Base-by-base conservation (phyloP, 2,113 vertebrate species). In the Dissostichus mawsoni region DNA sequence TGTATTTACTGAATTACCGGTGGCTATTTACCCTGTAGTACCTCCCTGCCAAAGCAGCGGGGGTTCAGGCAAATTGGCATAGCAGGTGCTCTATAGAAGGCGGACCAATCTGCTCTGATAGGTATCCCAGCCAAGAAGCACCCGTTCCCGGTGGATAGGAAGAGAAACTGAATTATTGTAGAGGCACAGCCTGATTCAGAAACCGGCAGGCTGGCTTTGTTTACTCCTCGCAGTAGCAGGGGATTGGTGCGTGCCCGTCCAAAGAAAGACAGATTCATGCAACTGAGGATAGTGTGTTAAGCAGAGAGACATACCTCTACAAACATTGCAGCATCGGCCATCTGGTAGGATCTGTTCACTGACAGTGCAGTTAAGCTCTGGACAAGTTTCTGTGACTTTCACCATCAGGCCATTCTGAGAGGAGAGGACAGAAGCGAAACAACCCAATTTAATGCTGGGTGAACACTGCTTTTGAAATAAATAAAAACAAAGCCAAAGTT, bases 261-360 rank as follows among this genome's bases (percentile, higher is more conserved):
- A 65, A 18, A 52, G 44, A 61, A 50, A 59, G 48, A 69, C 14
- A 9, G 25, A 83, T 63, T 77, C 3, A 4, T 57, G 47, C 25
- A 71, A 23, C 57, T 7, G 16, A 57, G 17, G 47, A 36, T 5
- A 71, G 62, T 36, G 41, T 14, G 14, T 23, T 0, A 59, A 65
- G 76, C 11, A 18, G 48, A 6, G 16, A 45, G 36, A 71, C 85
- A 14, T 84, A 99, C 98, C 98, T 97, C 92, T 92, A 69, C 98
- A 99, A 73, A 99, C 97, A 14, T 94, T 96, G 91, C 98, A 99
- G 75, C 98, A 99, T n/a, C 97, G 95, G 87, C 96, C 96, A 84
- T 98, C 97, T 0, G 97, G 97, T 65, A 98, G 87, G 78, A 99
- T 91, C 2, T 96, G 96, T 13, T 98, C 96, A 41, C 84, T 83